phyloP scores from a whole-genome alignment of 1,140 invertebrate species.

The Drosophila mayri region DNA sequence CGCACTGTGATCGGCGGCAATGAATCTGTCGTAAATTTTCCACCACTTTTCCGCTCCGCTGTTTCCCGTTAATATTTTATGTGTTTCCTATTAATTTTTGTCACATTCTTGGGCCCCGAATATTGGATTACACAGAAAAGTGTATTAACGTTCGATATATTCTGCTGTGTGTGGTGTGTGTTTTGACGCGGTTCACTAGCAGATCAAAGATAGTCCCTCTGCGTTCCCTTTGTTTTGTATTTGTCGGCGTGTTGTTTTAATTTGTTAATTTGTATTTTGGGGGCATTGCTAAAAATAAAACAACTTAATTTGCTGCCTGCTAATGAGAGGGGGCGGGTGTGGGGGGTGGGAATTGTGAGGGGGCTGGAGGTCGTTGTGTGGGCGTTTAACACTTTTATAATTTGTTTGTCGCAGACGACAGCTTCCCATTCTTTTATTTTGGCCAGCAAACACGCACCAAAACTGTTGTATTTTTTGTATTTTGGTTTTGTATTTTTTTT shows the following conservation, averaged over 20 bases:
- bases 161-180: slow-evolving; percentile 36
- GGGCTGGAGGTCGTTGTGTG: slow-evolving; percentile 46
- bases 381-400: slow-evolving; percentile 79
- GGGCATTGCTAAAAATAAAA: slow-evolving; percentile 66
- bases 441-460: slow-evolving; percentile 59
- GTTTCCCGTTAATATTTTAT: slow-evolving; percentile 68
- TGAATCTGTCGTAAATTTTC: slow-evolving; percentile 31
- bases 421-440: slow-evolving; percentile 41
- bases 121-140: slow-evolving; percentile 67
- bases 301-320: slow-evolving; percentile 80
- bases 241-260: slow-evolving; percentile 49
- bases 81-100: slow-evolving; percentile 79
- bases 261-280: slow-evolving; percentile 77
- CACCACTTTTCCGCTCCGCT: slow-evolving; percentile 5
- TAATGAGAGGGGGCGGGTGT: slow-evolving; percentile 51
- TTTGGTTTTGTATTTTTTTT: slow-evolving; percentile 13
- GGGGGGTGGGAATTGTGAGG: neutral
- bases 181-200: slow-evolving; percentile 63
- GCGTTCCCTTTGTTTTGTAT: slow-evolving; percentile 20
- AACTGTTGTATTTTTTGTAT: slow-evolving; percentile 3
- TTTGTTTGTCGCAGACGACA: slow-evolving; percentile 47
- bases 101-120: slow-evolving; percentile 45
- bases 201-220: slow-evolving; percentile 70
- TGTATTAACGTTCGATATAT: slow-evolving; percentile 54
- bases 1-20: slow-evolving; percentile 54